Evolutionary conservation across 2,797 vertebrate genomes (phyloP).

Genomic region (Sebastes taczanowskii): DNA sequence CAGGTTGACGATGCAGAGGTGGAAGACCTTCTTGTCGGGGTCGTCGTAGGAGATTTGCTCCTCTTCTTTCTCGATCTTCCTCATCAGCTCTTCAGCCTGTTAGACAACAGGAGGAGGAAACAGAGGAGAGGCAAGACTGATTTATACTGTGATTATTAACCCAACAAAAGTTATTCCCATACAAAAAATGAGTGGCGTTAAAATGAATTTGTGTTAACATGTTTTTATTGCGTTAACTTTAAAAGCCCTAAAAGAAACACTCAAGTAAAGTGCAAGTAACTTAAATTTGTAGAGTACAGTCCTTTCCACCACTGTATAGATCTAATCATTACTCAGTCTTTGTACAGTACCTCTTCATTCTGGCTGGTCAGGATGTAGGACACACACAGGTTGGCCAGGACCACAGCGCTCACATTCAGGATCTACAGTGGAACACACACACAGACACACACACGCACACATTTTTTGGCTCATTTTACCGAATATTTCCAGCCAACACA

Average conservation of each 20-base stretch:
- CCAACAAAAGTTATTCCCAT: not conserved
- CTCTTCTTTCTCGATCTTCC: conserved; percentile 95
- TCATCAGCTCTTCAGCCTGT: conserved; percentile 92
- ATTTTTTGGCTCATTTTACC: not conserved
- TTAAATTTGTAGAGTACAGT: not conserved
- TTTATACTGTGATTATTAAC: not conserved
- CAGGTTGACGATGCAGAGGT: conserved; percentile 96
- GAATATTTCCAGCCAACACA: not conserved
- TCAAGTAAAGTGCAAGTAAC: too few relatives aligned
- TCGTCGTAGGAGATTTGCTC: conserved; percentile 92
- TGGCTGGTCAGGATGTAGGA: conserved; percentile 97
- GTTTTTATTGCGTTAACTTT: too few relatives aligned
- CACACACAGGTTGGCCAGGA: conserved; percentile 95
- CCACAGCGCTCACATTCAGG: conserved; percentile 92
- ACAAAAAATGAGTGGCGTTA: too few relatives aligned
- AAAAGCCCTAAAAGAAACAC: too few relatives aligned
- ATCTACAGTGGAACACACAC: conserved; percentile 78
- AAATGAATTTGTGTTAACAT: too few relatives aligned
- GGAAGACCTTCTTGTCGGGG: conserved; percentile 93
- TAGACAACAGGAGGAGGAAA: not conserved
- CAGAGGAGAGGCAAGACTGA: not conserved
- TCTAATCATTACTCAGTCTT: not conserved
- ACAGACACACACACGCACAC: not conserved
- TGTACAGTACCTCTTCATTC: conserved; percentile 88
- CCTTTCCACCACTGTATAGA: not conserved